phyloP scores from a whole-genome alignment of 2,797 vertebrate genomes.

The Pyrocephalus nanus region DNA sequence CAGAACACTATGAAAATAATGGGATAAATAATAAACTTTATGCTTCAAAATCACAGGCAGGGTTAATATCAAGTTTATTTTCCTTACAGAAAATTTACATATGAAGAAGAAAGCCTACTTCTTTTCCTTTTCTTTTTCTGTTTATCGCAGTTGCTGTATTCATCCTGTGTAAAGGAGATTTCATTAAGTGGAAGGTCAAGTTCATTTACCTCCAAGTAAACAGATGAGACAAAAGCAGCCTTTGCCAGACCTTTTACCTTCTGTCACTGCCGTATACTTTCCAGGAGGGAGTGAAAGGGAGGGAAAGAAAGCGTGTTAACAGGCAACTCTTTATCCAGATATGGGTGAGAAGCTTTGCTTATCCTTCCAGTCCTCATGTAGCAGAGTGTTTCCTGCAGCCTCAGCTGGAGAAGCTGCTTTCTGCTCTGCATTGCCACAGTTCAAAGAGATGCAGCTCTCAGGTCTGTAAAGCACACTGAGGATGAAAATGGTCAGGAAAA shows the following conservation, averaged over 20 bases:
- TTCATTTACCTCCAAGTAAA: conserved; percentile 7
- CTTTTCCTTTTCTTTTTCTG: background rate
- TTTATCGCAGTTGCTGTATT: background rate
- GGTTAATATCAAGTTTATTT: background rate
- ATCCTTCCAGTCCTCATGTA: background rate
- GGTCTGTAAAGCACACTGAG: background rate
- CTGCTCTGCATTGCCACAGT: background rate
- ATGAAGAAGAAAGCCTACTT: background rate
- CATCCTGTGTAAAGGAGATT: background rate
- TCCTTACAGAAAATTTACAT: background rate
- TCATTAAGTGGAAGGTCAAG: background rate
- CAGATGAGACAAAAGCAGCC: background rate
- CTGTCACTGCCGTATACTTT: background rate
- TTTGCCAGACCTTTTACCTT: background rate
- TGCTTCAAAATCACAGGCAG: background rate
- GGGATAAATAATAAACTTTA: background rate
- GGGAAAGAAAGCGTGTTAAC: background rate
- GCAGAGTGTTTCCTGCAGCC: background rate
- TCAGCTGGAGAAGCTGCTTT: conserved; percentile 27
- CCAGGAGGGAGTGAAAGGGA: background rate
- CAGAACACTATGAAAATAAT: background rate
- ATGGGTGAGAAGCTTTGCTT: background rate
- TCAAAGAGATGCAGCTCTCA: conserved; percentile 1
- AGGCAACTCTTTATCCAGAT: background rate
- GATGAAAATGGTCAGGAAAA: conserved; percentile 17